Evolutionary conservation across 2,888 invertebrate genomes (phyloP).

Genomic region (Sipunculus nudus): DNA sequence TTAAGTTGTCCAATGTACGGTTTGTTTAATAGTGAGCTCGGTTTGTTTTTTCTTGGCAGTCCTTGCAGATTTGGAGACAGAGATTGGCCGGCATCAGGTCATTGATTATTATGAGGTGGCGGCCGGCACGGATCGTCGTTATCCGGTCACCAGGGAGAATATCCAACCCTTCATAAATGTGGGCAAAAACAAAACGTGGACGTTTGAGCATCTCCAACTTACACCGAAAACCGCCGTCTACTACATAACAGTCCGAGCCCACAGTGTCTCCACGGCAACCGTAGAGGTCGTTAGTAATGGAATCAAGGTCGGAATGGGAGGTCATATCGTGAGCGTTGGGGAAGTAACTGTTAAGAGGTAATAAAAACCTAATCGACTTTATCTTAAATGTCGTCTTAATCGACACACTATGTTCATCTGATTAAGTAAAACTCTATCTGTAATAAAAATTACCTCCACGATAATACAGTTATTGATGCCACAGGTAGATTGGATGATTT

Average conservation of each 20-base stretch:
- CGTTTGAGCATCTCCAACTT: constrained; percentile 42
- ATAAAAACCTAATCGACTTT: too few relatives aligned
- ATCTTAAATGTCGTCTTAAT: too few relatives aligned
- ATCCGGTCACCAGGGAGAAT: constrained; percentile 42
- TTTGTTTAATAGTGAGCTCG: too few relatives aligned
- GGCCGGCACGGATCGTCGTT: constrained; percentile 46
- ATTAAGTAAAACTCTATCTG: too few relatives aligned
- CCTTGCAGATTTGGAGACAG: not conserved
- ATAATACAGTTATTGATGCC: too few relatives aligned
- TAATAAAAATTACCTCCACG: too few relatives aligned
- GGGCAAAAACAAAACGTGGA: constrained; percentile 40
- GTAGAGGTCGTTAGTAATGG: constrained; percentile 46
- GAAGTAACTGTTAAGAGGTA: too few relatives aligned
- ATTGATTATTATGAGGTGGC: constrained; percentile 46
- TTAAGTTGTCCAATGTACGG: too few relatives aligned
- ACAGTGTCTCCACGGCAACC: constrained; percentile 38
- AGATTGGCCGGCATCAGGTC: constrained; percentile 34
- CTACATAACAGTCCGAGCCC: constrained; percentile 47
- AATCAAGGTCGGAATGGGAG: constrained; percentile 38
- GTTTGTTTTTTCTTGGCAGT: too few relatives aligned
- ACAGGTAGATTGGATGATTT: too few relatives aligned
- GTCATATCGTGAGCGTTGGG: too few relatives aligned
- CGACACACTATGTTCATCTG: too few relatives aligned
- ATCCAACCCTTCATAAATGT: constrained; percentile 46
- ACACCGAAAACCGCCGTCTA: constrained; percentile 37